Evolutionary conservation across 2,113 vertebrate species (phyloP), one percentile per base, ranked within the genome.

Genomic region (Lanius collurio): DNA sequence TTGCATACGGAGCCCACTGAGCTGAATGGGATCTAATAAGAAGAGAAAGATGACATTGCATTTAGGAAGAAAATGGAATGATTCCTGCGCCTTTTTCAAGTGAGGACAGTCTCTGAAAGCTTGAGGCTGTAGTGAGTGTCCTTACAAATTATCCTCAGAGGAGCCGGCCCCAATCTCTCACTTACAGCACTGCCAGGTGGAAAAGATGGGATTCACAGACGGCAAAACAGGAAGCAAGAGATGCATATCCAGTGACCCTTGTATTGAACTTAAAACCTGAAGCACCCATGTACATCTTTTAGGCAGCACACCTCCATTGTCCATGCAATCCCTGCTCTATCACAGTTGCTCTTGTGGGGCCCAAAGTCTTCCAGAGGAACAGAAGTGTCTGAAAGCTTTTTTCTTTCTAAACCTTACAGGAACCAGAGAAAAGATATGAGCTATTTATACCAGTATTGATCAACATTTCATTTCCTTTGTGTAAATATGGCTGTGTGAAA

Each of bases 31-130:
- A 83, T 86, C 65, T 93, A 94, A 97, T 80, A 91, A 90, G 90
- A 91, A 91, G 86, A 92, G 89, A 97, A 95, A 92, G 67, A 92
- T 84, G 90, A 96, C 57, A 65, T 22, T 92, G 76, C 94, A 88
- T 84, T 97, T 93, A 64, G 75, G 68, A 79, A 71, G 76, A 85
- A 71, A 60, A 47, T 17, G 2, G 50, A 87, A 89, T 69, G 37
- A 75, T 49, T 91, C 56, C 64, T 42, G 41, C 19, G 47, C 47
- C 85, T 52, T 53, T 88, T 92, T 88, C 65, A 76, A 81, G 59
- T 21, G 31, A 92, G 68, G 55, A 91, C 75, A 71, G 23, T 80
- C 71, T 96, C 73, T 68, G 67, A 84, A 75, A 91, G 69, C 86
- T 94, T 52, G 16, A 52, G 89, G 83, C 42, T 22, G 39, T 77